These are phyloP conservation scores for Epinotia bilunana DNA, from an alignment of 2,888 invertebrate species.

Conservation along the genomic window DNA sequence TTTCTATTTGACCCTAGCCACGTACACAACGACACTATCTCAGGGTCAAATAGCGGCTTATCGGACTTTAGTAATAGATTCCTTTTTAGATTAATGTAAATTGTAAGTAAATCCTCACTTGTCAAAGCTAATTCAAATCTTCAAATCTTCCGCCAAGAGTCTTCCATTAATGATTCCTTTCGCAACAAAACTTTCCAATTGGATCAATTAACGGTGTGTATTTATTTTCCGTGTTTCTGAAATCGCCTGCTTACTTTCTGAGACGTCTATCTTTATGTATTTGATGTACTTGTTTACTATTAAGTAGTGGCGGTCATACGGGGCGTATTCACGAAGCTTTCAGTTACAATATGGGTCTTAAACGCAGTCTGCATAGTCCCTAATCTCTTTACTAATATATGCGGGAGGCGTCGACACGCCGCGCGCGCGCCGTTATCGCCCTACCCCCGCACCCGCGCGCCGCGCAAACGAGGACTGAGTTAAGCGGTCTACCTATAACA, in stretches of 20 bases:
- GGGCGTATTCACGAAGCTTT: too few relatives aligned
- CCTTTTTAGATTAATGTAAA: neutral
- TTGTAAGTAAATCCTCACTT: neutral
- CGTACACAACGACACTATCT: too few relatives aligned
- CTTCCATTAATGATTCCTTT: constrained; percentile 49
- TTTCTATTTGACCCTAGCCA: too few relatives aligned
- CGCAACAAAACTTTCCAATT: constrained; percentile 42
- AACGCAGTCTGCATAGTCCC: too few relatives aligned
- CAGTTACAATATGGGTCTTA: too few relatives aligned
- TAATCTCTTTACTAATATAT: too few relatives aligned
- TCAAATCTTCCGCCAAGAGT: constrained; percentile 49
- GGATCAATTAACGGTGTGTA: constrained; percentile 27
- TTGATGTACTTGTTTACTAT: neutral
- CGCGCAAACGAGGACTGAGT: too few relatives aligned
- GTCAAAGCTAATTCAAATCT: constrained; percentile 35
- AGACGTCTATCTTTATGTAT: constrained; percentile 2
- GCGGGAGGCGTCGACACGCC: too few relatives aligned
- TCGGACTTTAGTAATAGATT: neutral
- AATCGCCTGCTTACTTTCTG: constrained; percentile 1
- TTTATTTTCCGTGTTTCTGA: constrained; percentile 31
- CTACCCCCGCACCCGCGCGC: too few relatives aligned
- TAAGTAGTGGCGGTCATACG: neutral
- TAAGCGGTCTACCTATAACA: too few relatives aligned
- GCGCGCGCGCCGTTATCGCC: too few relatives aligned
- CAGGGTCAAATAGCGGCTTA: too few relatives aligned